These are phyloP conservation scores for Mellivora capensis DNA, from an alignment of 2,113 vertebrate genomes.

Conservation along the genomic window DNA sequence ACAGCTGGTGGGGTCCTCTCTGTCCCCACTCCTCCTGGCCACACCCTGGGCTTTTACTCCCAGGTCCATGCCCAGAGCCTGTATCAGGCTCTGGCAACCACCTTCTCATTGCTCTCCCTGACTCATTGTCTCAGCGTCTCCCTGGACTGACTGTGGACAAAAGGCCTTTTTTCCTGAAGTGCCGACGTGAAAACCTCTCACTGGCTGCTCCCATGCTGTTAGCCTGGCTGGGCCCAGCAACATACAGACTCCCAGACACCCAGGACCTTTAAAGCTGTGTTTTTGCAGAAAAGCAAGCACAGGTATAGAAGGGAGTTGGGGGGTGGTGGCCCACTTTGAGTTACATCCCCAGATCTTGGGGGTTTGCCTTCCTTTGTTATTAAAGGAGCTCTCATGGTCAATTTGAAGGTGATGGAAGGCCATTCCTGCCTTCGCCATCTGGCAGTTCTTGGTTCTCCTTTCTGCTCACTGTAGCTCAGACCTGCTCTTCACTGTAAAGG, in stretches of 20 bases:
- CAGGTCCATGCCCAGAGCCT: neutral
- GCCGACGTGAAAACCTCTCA: neutral
- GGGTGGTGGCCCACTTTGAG: neutral
- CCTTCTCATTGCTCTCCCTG: neutral
- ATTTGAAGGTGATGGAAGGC: neutral
- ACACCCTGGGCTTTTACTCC: neutral
- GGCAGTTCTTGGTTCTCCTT: neutral
- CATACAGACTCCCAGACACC: neutral
- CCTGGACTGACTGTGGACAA: neutral
- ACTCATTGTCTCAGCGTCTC: neutral
- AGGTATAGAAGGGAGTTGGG: neutral
- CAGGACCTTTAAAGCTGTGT: neutral
- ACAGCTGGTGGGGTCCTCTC: neutral
- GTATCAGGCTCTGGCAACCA: too few relatives aligned
- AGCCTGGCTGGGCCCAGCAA: fast-evolving
- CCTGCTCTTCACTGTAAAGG: neutral
- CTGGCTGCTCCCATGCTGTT: neutral
- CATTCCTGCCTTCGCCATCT: neutral
- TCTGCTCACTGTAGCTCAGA: fast-evolving
- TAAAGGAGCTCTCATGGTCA: neutral
- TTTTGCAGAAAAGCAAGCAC: neutral
- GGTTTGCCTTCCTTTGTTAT: neutral
- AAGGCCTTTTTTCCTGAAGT: too few relatives aligned
- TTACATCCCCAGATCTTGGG: fast-evolving
- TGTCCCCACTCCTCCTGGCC: neutral